Evolutionary conservation across 2,888 invertebrate genomes (phyloP).

Genomic region (Hipparchia semele): DNA sequence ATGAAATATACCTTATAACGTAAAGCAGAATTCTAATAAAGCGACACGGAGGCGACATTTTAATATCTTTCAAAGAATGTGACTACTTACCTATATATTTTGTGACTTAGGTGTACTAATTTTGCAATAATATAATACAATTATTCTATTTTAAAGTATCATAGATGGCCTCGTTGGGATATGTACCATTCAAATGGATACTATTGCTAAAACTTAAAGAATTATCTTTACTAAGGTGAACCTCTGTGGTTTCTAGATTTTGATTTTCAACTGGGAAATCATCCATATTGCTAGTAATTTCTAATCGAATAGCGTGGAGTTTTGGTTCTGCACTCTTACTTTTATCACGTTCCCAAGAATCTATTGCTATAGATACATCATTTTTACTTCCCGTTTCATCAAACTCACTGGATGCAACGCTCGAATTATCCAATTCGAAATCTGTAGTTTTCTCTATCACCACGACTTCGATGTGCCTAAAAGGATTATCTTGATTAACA

Average conservation of each 20-base stretch:
- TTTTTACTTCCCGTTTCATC: conserved; percentile 72
- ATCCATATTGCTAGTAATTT: conserved; percentile 77
- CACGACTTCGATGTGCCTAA: conserved; percentile 79
- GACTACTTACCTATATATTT: conserved; percentile 28
- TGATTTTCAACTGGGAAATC: conserved; percentile 68
- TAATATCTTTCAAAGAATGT: conserved; percentile 26
- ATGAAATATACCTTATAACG: conserved; percentile 5
- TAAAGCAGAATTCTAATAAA: conserved; percentile 27
- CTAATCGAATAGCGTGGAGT: conserved; percentile 77
- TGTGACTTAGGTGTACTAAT: conserved; percentile 28
- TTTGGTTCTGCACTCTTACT: conserved; percentile 61
- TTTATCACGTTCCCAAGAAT: conserved; percentile 77
- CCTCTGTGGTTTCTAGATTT: conserved; percentile 62
- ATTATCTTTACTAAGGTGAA: conserved; percentile 73
- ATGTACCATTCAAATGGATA: conserved; percentile 81
- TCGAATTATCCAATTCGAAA: conserved; percentile 74
- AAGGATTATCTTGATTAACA: conserved; percentile 75
- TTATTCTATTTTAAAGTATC: conserved; percentile 76
- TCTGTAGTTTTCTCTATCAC: conserved; percentile 80
- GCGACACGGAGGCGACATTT: conserved; percentile 30
- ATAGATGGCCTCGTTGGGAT: conserved; percentile 81
- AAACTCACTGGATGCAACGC: conserved; percentile 70
- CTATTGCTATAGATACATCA: conserved; percentile 71
- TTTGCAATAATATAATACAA: conserved; percentile 42
- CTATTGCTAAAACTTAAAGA: conserved; percentile 79